A percentile compares a stretch with the other conserved stretches of the same genome.
Conservation (phyloP, 2,797 vertebrate genomes). For the Sebastes aleutianus region DNA sequence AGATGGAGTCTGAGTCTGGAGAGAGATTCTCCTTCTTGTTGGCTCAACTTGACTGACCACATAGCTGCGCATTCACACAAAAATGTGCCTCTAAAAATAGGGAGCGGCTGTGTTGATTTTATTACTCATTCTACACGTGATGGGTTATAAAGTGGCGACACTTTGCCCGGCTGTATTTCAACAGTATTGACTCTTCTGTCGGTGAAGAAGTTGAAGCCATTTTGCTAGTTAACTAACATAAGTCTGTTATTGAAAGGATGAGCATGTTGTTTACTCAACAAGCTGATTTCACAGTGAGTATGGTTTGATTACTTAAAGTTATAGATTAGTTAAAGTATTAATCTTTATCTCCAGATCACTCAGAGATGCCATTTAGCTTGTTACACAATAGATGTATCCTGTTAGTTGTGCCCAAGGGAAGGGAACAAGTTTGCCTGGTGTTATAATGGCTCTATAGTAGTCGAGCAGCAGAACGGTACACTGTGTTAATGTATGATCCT, state of each 20-base stretch:
- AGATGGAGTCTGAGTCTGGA: conserved; percentile 74
- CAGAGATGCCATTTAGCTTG: conserved; percentile 15
- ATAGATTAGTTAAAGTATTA: background rate
- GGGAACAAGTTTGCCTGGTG: background rate
- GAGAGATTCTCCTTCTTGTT: conserved; percentile 49
- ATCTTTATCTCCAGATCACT: background rate
- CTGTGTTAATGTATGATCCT: background rate
- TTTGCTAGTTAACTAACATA: conserved; percentile 46
- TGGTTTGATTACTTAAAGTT: background rate
- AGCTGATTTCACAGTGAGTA: background rate
- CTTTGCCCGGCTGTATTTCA: background rate
- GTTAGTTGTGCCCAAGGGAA: conserved; percentile 10
- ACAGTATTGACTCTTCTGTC: conserved; percentile 2
- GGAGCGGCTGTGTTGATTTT: accelerated
- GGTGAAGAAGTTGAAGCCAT: conserved; percentile 64
- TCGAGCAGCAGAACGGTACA: background rate
- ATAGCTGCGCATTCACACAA: background rate
- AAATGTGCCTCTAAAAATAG: accelerated
- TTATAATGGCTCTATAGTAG: background rate
- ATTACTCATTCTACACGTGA: accelerated
- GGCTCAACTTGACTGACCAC: conserved; percentile 7
- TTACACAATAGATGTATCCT: conserved; percentile 53
- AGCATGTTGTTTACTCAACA: background rate
- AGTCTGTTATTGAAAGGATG: background rate
- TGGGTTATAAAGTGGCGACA: background rate